Base-by-base conservation (phyloP, 2,888 invertebrate genomes). In the Lycophotia porphyrea region DNA sequence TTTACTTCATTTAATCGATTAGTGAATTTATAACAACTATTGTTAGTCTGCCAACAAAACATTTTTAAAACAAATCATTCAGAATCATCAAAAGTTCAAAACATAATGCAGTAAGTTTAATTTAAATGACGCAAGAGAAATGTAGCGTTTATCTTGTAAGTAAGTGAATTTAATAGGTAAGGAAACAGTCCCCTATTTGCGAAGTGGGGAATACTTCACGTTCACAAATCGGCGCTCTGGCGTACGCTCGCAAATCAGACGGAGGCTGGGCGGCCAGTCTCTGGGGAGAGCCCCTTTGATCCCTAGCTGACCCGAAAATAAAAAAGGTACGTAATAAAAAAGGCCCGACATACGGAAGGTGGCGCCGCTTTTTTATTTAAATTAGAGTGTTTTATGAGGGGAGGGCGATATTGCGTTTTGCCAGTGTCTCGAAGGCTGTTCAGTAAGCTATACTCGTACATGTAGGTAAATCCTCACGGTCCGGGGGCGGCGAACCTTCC, bases 331-430 rank as follows among this genome's bases (percentile, higher is more conserved):
- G 93, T 95, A 96, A 96, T 96, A 96, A 96, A 96, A 91, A 96
- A 94, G 95, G 94, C 94, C 95, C 95, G 95, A 96, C 96, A 96
- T 96, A 96, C 96, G 96, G 95, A 96, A 96, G 96, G 96, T 96
- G 95, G 95, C 95, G 96, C 94, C 95, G 95, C 95, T 96, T 96
- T 96, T 96, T 96, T 96, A 96, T 96, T 96, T 96, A 96, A 96
- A 96, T 96, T 96, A 95, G 96, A 96, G 96, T 96, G 95, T 96
- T 96, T 96, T 96, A 96, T 96, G 94, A 95, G 94, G 95, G 95
- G 94, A 93, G 94, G 93, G 94, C 95, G 95, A 96, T 96, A 96
- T 96, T 96, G 94, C 95, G 95, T 95, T 96, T 94, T 94, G 93
- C 94, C 95, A 94, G 94, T 95, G 94, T 94, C 95, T 95, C 92